A percentile compares a stretch with the other conserved stretches of the same genome.
These are phyloP conservation scores for Phalanger gymnotis DNA, from an alignment of 2,797 vertebrate species.

Conservation along the genomic window DNA sequence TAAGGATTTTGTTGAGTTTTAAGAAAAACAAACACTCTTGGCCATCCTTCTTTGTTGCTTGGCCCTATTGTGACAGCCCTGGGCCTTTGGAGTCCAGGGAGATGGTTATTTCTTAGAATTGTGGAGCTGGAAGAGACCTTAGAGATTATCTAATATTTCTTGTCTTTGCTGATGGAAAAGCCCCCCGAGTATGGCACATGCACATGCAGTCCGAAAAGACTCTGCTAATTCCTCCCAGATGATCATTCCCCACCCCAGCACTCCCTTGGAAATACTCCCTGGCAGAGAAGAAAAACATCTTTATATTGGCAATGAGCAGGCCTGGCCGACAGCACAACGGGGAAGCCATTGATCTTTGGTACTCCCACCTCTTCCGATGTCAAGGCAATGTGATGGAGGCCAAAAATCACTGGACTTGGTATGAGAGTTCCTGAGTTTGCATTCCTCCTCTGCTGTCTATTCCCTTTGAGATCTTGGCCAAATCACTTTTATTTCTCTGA, in stretches of 20 bases:
- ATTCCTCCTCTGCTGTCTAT: neutral
- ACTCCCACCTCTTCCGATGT: neutral
- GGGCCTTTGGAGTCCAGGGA: neutral
- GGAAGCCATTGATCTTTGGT: neutral
- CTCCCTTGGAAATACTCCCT: neutral
- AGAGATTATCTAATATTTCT: constrained; percentile 10
- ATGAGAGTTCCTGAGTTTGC: neutral
- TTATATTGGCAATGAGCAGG: constrained; percentile 34
- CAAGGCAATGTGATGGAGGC: neutral
- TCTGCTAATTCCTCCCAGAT: constrained; percentile 62
- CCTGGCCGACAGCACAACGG: neutral
- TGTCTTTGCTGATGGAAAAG: constrained; percentile 51
- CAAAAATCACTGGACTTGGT: neutral
- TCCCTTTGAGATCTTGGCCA: neutral
- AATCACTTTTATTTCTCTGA: neutral
- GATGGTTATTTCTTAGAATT: neutral
- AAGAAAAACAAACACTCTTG: neutral
- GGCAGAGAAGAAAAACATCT: constrained; percentile 28
- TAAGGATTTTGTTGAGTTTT: neutral
- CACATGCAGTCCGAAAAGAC: constrained; percentile 33
- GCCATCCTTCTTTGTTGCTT: neutral
- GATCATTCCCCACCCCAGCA: neutral
- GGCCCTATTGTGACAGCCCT: neutral
- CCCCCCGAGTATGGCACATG: constrained; percentile 46
- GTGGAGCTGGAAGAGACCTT: neutral